These are phyloP conservation scores for Camponotus fellah DNA, from an alignment of 2,888 invertebrate species.

Conservation along the genomic window DNA sequence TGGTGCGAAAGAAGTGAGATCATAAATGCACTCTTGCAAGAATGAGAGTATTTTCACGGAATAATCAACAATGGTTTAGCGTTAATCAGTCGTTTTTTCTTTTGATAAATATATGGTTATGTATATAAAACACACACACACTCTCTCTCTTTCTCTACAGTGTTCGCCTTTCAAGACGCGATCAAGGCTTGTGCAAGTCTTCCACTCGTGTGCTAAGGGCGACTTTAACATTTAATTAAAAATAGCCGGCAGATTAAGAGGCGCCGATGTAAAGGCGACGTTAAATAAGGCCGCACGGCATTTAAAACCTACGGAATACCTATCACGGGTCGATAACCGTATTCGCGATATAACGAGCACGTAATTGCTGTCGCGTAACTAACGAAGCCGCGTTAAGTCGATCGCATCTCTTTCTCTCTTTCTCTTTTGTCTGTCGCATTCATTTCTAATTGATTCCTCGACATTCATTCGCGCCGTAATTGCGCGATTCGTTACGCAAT, in stretches of 20 bases:
- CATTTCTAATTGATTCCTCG: slow-evolving; percentile 37
- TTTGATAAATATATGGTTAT: not conserved
- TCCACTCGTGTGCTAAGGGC: slow-evolving; percentile 8
- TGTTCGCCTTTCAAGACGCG: slow-evolving; percentile 2
- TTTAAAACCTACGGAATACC: slow-evolving; percentile 40
- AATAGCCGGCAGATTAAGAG: slow-evolving; percentile 16
- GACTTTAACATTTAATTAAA: slow-evolving; percentile 48
- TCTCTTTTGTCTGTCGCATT: not conserved
- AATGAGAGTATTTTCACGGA: not conserved
- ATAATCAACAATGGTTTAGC: not conserved
- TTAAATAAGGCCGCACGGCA: slow-evolving; percentile 28
- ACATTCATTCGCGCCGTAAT: slow-evolving; percentile 32
- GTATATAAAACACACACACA: not conserved
- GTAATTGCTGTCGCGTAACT: slow-evolving; percentile 37
- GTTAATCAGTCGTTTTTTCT: not conserved
- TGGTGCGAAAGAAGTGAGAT: not conserved
- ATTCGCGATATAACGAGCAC: slow-evolving; percentile 26
- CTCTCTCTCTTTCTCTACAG: not conserved
- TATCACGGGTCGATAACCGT: slow-evolving; percentile 36
- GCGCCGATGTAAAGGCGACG: slow-evolving; percentile 4
- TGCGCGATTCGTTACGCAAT: slow-evolving; percentile 43
- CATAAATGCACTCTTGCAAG: slow-evolving; percentile 2
- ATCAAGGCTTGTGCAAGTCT: not conserved
- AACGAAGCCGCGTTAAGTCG: slow-evolving; percentile 36
- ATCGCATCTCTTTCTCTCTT: not conserved